Base-by-base conservation (phyloP, 2,113 vertebrate genomes). In the Meleagris gallopavo region DNA sequence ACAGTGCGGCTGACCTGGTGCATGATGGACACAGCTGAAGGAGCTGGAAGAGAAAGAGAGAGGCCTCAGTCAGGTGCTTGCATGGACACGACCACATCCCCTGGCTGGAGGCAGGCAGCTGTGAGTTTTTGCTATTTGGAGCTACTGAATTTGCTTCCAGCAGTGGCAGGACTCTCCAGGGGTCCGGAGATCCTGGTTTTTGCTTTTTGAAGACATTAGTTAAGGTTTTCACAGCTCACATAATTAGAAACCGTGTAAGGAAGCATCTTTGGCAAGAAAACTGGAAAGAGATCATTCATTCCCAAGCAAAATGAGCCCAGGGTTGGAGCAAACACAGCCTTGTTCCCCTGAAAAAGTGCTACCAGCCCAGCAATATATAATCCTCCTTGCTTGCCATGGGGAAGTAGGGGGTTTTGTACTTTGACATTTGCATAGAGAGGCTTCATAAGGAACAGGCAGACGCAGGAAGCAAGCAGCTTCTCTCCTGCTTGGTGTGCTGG, bases 21-120 rank as follows among this genome's bases (percentile, higher is more conserved):
- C 98, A 99, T 99, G 97, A 99, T 99, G 97, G 99, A 99, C 77
- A 99, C 99, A 0, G 98, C 97, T 1, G 99, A 99, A 1, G 99
- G 99, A 46, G 98, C 99, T 99, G 97, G 1, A 97, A 97, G 80
- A 90, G 89, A 97, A 55, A 96, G 2, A 55, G 25, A 77, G 38
- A 32, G 4, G 41, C 54, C 43, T 71, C 62, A 32, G 83, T 60
- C 41, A 81, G 46, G 32, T 2, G 24, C 75, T 34, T 48, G 74
- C 67, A 40, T 0, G 4, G 45, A 50, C 17, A 52, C 40, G 48
- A 79, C 27, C 3, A 1, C 34, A 4, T 17, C 22, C 38, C 36
- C 5, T 3, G 16, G 29, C 21, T 21, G 36, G 40, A 60, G 30
- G 36, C 21, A 20, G 55, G 16, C 25, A 24, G 41, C 34, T 17